These are phyloP conservation scores for Coturnix japonica DNA, from an alignment of 2,113 vertebrate species.

Conservation along the genomic window DNA sequence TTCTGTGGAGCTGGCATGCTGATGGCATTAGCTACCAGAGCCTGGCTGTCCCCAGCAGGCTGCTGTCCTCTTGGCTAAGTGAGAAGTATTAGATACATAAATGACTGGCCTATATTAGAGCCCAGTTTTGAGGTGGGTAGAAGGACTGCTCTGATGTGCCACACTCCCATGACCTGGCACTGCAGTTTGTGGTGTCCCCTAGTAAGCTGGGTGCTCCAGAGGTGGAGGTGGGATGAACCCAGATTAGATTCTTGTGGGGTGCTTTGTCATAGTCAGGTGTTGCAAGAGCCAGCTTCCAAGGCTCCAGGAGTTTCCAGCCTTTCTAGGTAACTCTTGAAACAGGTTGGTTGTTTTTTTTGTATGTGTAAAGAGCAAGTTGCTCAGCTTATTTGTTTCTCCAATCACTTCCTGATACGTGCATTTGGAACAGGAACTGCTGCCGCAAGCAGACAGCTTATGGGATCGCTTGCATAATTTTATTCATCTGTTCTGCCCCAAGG, in stretches of 20 bases:
- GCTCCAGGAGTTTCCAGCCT: neutral
- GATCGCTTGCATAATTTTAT: neutral
- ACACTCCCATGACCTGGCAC: neutral
- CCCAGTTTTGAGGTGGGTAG: neutral
- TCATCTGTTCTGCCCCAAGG: neutral
- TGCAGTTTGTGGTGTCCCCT: neutral
- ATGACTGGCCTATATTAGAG: neutral
- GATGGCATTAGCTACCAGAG: neutral
- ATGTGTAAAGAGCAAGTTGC: neutral
- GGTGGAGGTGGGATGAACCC: neutral
- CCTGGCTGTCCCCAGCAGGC: neutral
- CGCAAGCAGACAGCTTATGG: neutral
- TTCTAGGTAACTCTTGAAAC: neutral
- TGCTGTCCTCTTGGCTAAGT: neutral
- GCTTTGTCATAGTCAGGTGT: neutral
- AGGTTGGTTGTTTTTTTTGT: neutral
- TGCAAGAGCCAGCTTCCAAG: neutral
- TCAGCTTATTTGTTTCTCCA: neutral
- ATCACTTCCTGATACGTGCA: neutral
- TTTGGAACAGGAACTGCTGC: neutral
- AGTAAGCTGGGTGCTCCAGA: neutral
- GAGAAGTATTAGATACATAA: neutral
- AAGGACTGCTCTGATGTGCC: neutral
- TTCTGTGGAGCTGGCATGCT: neutral
- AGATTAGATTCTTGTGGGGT: neutral